phyloP scores from a whole-genome alignment of 35 echinoderm and acorn worm genomes.

The Anneissia japonica region DNA sequence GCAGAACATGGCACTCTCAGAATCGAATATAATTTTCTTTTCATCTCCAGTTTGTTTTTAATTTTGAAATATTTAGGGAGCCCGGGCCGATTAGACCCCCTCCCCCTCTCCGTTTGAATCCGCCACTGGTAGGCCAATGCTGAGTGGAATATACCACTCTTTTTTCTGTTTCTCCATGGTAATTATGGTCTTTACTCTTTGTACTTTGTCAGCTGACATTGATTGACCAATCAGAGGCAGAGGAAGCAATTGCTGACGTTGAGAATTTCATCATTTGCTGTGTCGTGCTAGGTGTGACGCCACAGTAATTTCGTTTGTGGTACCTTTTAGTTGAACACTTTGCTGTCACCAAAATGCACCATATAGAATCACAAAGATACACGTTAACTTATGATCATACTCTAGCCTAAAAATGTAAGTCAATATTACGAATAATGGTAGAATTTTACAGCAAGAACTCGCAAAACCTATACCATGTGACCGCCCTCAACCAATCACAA shows the following conservation, averaged over 20 bases:
- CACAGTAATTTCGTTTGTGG: background rate
- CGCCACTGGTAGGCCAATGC: no score
- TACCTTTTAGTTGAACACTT: background rate
- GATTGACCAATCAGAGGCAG: conserved; percentile 59
- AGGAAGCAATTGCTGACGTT: background rate
- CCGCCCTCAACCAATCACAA: conserved; percentile 24
- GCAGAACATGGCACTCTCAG: no score
- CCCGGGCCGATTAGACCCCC: no score
- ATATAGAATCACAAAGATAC: background rate
- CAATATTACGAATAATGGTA: background rate
- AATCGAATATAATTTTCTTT: no score
- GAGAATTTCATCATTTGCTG: background rate
- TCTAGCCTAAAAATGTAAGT: background rate
- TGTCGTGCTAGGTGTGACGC: background rate
- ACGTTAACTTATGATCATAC: background rate
- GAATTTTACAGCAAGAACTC: background rate
- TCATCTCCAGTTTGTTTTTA: no score
- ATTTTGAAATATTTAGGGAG: no score
- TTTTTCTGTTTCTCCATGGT: no score
- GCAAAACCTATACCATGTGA: background rate
- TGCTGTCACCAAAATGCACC: background rate
- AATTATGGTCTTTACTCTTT: no score
- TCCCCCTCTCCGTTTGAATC: no score
- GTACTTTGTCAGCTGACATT: conserved; percentile 74
- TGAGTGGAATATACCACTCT: no score